Evolutionary conservation across 2,888 invertebrate species (phyloP), one percentile per base, ranked within the genome.

Genomic region (Drosophila melanosoma): DNA sequence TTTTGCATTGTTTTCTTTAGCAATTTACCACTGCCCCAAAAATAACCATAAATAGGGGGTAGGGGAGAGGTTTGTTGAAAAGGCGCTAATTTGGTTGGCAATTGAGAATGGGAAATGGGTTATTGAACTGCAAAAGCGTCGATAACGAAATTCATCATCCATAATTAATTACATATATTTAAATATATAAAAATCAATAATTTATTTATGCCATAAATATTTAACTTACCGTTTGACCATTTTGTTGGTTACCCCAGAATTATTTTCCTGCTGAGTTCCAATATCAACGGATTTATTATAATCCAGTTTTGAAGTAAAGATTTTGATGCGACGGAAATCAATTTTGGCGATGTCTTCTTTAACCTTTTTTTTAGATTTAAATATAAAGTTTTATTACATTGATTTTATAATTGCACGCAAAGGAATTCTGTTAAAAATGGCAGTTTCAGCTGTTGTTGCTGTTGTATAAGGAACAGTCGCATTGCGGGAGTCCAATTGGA

Each of bases 241-340:
- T 90, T 93, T 93, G 92, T 92, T 92, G 90, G 92, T 93, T 92
- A 92, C 92, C 90, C 92, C 91, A 90, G 92, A 92, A 83, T 93
- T 92, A 82, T 93, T 93, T 91, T 93, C 93, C 92, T 93, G 93
- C 82, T 93, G 91, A 91, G 93, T 91, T 90, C 93, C 93, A 91
- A 93, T 92, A 83, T 92, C 93, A 90, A 91, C 93, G 90, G 92
- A 92, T 93, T 93, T 93, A 78, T 90, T 91, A 91, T 93, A 93
- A 93, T 93, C 93, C 93, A 93, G 93, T 91, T 93, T 93, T 91
- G 91, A 87, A 61, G 89, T 79, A 85, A 92, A 92, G 81, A 91
- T 92, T 91, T 92, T 92, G 75, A 92, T 92, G 71, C 92, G 92
- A 79, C 91, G 92, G 87, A 92, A 92, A 92, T 91, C 90, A 92